Percentiles rank a stretch among this genome's conserved stretches.
phyloP scores from a whole-genome alignment of 1,140 invertebrate species.

The Drosophila ananassae region DNA sequence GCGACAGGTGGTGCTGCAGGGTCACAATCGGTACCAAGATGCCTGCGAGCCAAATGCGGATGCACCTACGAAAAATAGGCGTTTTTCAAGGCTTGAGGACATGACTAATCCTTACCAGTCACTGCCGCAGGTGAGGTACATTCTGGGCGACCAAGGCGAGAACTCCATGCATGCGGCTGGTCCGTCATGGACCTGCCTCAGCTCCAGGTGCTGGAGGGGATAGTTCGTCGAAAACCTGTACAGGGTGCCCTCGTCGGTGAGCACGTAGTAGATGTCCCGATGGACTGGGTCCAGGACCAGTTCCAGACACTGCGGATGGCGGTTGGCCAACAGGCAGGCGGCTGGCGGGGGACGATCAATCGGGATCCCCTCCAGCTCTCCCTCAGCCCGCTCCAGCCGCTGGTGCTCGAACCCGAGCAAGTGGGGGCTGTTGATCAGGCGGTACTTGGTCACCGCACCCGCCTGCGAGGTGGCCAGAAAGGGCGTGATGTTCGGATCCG shows the following conservation, averaged over 20 bases:
- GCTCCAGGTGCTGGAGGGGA: constrained; percentile 87
- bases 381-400: constrained; percentile 87
- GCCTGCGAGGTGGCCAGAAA: constrained; percentile 86
- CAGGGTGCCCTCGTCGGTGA: constrained; percentile 92
- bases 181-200: constrained; percentile 90
- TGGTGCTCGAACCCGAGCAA: constrained; percentile 86
- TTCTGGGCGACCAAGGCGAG: constrained; percentile 90
- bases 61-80: constrained; percentile 80
- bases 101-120: constrained; percentile 88
- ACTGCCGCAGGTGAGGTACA: constrained; percentile 92
- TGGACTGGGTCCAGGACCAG: constrained; percentile 88
- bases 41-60: constrained; percentile 90
- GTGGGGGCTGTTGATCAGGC: constrained; percentile 79
- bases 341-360: constrained; percentile 29
- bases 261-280: constrained; percentile 89
- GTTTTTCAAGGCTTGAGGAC: too few species aligned
- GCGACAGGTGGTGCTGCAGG: constrained; percentile 85
- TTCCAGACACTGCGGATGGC: constrained; percentile 86
- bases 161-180: constrained; percentile 90
- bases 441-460: constrained; percentile 86
- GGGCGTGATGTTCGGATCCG: constrained; percentile 66
- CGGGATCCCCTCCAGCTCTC: constrained; percentile 86
- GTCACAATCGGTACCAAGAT: constrained; percentile 88
- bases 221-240: constrained; percentile 89
- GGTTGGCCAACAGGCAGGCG: constrained; percentile 54